These are phyloP conservation scores for Teinopalpus imperialis DNA, from an alignment of 2,888 invertebrate genomes.

Conservation along the genomic window DNA sequence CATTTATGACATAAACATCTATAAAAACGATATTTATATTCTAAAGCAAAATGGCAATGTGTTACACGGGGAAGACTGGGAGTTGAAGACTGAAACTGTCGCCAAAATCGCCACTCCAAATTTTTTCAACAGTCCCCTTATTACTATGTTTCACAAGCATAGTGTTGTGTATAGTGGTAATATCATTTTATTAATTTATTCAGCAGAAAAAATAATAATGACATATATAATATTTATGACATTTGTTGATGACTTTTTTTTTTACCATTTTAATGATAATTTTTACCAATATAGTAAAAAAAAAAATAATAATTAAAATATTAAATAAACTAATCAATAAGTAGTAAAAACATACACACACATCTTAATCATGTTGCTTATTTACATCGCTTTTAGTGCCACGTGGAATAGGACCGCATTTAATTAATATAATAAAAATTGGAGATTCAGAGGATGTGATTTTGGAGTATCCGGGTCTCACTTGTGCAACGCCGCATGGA, in stretches of 20 bases:
- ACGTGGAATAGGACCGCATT: constrained; percentile 17
- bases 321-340: too few species aligned
- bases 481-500: constrained; percentile 46
- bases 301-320: too few species aligned
- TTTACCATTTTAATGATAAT: too few species aligned
- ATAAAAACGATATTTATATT: constrained; percentile 34
- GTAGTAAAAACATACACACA: too few species aligned
- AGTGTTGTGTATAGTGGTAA: constrained; percentile 42
- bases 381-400: constrained; percentile 41
- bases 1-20: constrained; percentile 33
- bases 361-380: too few species aligned
- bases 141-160: constrained; percentile 37
- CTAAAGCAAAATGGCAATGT: constrained; percentile 40
- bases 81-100: neutral
- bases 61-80: constrained; percentile 20
- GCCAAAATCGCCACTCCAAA: constrained; percentile 16
- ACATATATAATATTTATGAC: too few species aligned
- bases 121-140: constrained; percentile 10
- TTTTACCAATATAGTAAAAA: too few species aligned
- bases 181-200: neutral
- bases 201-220: too few species aligned
- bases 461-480: constrained; percentile 40
- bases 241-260: neutral
- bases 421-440: neutral
- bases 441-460: constrained; percentile 30